Percentiles rank a stretch among this genome's conserved stretches.
These are phyloP conservation scores for Diaperis boleti DNA, from an alignment of 2,888 invertebrate species.

Conservation along the genomic window DNA sequence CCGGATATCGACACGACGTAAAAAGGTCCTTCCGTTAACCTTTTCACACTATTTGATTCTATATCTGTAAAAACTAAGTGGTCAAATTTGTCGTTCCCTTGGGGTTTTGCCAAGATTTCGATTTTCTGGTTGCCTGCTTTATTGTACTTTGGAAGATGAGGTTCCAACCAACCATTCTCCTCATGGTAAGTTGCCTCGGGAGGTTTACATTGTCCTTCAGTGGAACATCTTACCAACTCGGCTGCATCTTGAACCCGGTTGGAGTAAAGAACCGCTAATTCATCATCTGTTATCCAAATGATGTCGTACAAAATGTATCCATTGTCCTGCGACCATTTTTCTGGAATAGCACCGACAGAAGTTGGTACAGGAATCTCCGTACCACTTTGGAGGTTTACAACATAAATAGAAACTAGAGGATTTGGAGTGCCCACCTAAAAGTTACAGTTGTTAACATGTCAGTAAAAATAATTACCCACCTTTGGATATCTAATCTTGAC, in stretches of 20 bases:
- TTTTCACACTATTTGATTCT: conserved; percentile 56
- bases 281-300: conserved; percentile 78
- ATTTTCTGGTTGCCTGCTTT: conserved; percentile 62
- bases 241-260: conserved; percentile 85
- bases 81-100: conserved; percentile 54
- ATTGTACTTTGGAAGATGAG: conserved; percentile 70
- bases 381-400: conserved; percentile 75
- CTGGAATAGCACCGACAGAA: conserved; percentile 66
- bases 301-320: conserved; percentile 79
- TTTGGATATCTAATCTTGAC: conserved; percentile 82
- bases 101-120: conserved; percentile 55
- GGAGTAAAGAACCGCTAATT: conserved; percentile 82
- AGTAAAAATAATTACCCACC: conserved; percentile 64
- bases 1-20: conserved; percentile 73
- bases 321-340: conserved; percentile 62
- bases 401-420: too few relatives aligned
- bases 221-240: conserved; percentile 49
- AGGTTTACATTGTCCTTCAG: conserved; percentile 42
- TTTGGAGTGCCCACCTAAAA: conserved; percentile 77
- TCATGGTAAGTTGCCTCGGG: conserved; percentile 69
- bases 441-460: neutral
- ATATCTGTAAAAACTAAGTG: conserved; percentile 58
- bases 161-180: conserved; percentile 78
- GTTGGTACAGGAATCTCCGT: conserved; percentile 62
- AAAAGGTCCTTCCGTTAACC: conserved; percentile 71